Percentiles rank a stretch among this genome's conserved stretches.
Conservation (phyloP, 2,888 invertebrate genomes). For the Eristalis tenax region DNA sequence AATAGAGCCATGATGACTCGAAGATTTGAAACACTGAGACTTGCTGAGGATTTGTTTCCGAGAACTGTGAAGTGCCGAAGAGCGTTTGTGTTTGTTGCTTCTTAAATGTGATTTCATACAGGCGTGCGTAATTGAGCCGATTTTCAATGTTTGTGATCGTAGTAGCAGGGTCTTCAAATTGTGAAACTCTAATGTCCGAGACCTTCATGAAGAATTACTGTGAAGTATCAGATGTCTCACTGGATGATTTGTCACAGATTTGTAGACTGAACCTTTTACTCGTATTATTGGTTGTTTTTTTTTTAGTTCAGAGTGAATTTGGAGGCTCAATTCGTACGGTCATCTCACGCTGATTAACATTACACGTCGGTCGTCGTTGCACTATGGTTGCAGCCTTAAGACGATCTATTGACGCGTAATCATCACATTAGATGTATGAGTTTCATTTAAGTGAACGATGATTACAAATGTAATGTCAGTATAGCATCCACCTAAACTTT, state of each 20-base stretch:
- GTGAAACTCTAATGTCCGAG: background rate
- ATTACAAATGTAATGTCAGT: too few species aligned
- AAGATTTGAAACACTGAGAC: conserved; percentile 16
- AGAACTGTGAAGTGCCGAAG: conserved; percentile 5
- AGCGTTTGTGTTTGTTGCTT: background rate
- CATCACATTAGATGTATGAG: too few species aligned
- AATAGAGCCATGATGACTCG: conserved; percentile 27
- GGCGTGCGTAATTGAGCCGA: conserved; percentile 31
- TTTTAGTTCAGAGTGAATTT: background rate
- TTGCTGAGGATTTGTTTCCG: conserved; percentile 9
- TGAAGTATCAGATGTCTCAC: background rate
- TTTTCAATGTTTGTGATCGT: conserved; percentile 9
- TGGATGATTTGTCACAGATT: too few species aligned
- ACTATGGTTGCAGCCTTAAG: too few species aligned
- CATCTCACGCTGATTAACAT: background rate
- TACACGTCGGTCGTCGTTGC: background rate
- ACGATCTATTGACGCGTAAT: too few species aligned
- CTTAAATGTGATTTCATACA: background rate
- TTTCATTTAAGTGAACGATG: too few species aligned
- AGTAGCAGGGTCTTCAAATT: background rate
- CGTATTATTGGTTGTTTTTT: background rate
- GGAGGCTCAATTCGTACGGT: background rate
- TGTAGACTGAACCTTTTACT: background rate
- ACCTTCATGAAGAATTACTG: background rate
- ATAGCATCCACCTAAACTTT: too few species aligned